A percentile compares a stretch with the other conserved stretches of the same genome.
Evolutionary conservation across 2,888 invertebrate species (phyloP).

Genomic region (Hesperia comma): DNA sequence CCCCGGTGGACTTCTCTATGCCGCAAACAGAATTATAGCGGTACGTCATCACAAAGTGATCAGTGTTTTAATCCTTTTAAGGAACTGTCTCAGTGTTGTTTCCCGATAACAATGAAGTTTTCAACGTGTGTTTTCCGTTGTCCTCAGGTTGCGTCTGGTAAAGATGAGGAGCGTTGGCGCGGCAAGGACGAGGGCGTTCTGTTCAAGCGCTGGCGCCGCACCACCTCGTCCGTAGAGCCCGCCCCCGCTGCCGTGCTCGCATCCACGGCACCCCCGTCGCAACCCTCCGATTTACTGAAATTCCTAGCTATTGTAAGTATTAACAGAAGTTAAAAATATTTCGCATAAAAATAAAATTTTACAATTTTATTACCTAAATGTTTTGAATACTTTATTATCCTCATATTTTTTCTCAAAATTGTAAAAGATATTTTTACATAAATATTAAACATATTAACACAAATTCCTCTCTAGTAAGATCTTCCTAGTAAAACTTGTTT

Average conservation of each 20-base stretch:
- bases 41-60: constrained; percentile 71
- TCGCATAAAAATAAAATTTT: neutral
- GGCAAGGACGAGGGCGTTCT: constrained; percentile 74
- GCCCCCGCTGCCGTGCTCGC: constrained; percentile 54
- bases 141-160: constrained; percentile 79
- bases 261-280: constrained; percentile 55
- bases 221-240: constrained; percentile 59
- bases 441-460: constrained; percentile 14
- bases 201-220: constrained; percentile 77
- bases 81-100: constrained; percentile 51
- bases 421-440: neutral
- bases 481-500: constrained; percentile 24
- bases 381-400: too few relatives aligned
- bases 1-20: constrained; percentile 78
- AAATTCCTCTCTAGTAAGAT: neutral
- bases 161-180: constrained; percentile 79
- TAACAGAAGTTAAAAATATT: constrained; percentile 15
- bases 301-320: constrained; percentile 92
- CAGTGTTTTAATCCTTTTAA: constrained; percentile 56
- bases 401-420: too few relatives aligned
- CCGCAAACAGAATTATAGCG: constrained; percentile 80
- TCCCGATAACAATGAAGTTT: constrained; percentile 60
- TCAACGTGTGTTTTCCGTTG: constrained; percentile 72
- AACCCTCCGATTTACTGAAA: constrained; percentile 85
- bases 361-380: neutral